Evolutionary conservation across 1,140 invertebrate genomes (phyloP).

Genomic region (Bombus cullumanus): DNA sequence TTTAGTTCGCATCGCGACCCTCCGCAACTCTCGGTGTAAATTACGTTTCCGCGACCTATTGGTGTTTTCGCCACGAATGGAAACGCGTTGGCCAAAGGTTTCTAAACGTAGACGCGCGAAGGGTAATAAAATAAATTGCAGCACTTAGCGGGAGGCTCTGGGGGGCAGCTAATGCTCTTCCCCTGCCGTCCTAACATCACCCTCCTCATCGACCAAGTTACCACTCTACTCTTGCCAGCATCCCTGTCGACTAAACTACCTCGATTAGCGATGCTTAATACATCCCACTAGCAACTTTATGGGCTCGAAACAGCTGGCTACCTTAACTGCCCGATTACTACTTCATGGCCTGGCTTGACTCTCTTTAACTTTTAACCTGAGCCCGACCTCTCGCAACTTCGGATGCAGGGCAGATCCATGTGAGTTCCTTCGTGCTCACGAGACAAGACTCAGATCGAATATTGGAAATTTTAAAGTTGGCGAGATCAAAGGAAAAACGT

Average conservation of each 20-base stretch:
- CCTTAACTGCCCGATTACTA: background rate
- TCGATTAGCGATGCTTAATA: slow-evolving; percentile 75
- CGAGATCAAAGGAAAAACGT: slow-evolving; percentile 3
- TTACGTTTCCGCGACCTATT: slow-evolving; percentile 41
- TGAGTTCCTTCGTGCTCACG: too few relatives aligned
- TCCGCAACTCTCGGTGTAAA: slow-evolving; percentile 49
- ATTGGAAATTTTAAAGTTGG: background rate
- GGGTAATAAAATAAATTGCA: slow-evolving; percentile 54
- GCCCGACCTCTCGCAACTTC: background rate
- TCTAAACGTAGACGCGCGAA: slow-evolving; percentile 20
- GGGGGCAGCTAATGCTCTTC: slow-evolving; percentile 9
- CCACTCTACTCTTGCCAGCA: slow-evolving; percentile 29
- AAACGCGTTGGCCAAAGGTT: slow-evolving; percentile 7
- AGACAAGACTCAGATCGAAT: background rate
- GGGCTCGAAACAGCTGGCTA: slow-evolving; percentile 17
- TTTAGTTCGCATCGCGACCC: background rate
- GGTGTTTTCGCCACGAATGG: slow-evolving; percentile 38
- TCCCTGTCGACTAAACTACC: slow-evolving; percentile 47
- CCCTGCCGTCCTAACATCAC: too few relatives aligned
- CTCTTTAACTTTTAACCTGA: background rate
- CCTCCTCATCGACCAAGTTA: background rate
- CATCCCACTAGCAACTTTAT: slow-evolving; percentile 62
- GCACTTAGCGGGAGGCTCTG: slow-evolving; percentile 30
- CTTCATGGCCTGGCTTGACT: background rate
- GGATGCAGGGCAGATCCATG: background rate